Conservation (phyloP, 1,140 invertebrate species). For the Daktulosphaira vitifoliae region DNA sequence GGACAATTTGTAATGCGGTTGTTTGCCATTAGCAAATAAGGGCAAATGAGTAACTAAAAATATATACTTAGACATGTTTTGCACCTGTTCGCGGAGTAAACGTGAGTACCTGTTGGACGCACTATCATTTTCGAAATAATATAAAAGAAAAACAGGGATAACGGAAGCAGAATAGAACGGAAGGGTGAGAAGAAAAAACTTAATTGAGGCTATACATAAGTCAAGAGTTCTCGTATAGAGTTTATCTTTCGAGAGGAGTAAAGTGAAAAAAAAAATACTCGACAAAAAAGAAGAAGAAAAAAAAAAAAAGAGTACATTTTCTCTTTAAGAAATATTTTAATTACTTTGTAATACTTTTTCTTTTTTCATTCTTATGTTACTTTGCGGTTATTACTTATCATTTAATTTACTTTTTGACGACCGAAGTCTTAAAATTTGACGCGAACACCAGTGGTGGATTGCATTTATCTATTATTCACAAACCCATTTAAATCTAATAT, state of each 20-base stretch:
- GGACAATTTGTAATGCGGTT: constrained; percentile 10
- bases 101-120: constrained; percentile 7
- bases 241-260: not conserved
- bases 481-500: constrained; percentile 7
- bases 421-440: too few species aligned
- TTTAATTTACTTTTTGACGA: too few species aligned
- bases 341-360: too few species aligned
- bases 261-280: not conserved
- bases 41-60: not conserved
- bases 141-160: not conserved
- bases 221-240: not conserved
- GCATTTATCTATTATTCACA: constrained; percentile 28
- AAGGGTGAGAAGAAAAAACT: not conserved
- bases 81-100: constrained; percentile 11
- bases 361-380: too few species aligned
- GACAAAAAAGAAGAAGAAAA: not conserved
- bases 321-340: too few species aligned
- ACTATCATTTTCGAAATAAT: not conserved
- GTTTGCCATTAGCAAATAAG: constrained; percentile 15
- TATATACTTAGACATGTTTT: constrained; percentile 16
- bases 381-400: too few species aligned
- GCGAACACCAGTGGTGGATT: too few species aligned
- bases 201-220: not conserved
- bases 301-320: too few species aligned
- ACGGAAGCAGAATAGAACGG: not conserved